Percentiles rank a stretch among this genome's conserved stretches.
These are phyloP conservation scores for Meteorus cinctellus DNA, from an alignment of 2,888 invertebrate species.

Conservation along the genomic window DNA sequence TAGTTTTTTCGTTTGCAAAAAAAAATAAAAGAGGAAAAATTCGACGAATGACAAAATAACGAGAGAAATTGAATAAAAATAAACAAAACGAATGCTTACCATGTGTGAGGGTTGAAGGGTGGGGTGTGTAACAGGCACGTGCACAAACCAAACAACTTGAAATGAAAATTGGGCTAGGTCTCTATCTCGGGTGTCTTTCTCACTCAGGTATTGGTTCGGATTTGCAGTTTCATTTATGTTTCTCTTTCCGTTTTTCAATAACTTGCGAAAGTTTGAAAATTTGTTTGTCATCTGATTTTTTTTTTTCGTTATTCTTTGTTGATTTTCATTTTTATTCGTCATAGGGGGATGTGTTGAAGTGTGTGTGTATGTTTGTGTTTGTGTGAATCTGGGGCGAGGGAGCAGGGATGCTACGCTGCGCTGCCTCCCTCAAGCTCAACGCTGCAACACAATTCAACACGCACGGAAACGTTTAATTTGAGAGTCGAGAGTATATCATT, in stretches of 20 bases:
- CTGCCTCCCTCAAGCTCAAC: slow-evolving; percentile 74
- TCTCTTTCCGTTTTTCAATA: slow-evolving; percentile 38
- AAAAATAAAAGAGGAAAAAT: slow-evolving; percentile 40
- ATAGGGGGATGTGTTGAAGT: slow-evolving; percentile 51
- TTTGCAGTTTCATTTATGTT: slow-evolving; percentile 12
- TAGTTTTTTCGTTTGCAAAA: slow-evolving; percentile 11
- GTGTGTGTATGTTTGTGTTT: slow-evolving; percentile 51
- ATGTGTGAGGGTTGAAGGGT: slow-evolving; percentile 72
- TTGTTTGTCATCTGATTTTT: slow-evolving; percentile 46
- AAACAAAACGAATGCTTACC: slow-evolving; percentile 73
- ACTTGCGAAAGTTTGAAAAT: slow-evolving; percentile 23
- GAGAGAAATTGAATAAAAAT: slow-evolving; percentile 68
- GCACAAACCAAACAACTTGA: slow-evolving; percentile 74
- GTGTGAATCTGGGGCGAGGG: slow-evolving; percentile 59
- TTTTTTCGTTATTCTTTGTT: slow-evolving; percentile 41
- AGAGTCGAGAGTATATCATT: slow-evolving; percentile 42
- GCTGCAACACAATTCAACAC: slow-evolving; percentile 74
- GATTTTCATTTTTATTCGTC: slow-evolving; percentile 46
- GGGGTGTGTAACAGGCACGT: slow-evolving; percentile 74
- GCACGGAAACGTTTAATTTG: slow-evolving; percentile 71
- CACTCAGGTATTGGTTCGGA: slow-evolving; percentile 44
- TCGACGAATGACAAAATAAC: slow-evolving; percentile 47
- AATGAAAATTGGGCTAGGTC: slow-evolving; percentile 72
- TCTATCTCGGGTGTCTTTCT: slow-evolving; percentile 49
- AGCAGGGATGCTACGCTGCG: slow-evolving; percentile 70